Base-by-base conservation (phyloP, 2,888 invertebrate species). In the Rotaria macrura region DNA sequence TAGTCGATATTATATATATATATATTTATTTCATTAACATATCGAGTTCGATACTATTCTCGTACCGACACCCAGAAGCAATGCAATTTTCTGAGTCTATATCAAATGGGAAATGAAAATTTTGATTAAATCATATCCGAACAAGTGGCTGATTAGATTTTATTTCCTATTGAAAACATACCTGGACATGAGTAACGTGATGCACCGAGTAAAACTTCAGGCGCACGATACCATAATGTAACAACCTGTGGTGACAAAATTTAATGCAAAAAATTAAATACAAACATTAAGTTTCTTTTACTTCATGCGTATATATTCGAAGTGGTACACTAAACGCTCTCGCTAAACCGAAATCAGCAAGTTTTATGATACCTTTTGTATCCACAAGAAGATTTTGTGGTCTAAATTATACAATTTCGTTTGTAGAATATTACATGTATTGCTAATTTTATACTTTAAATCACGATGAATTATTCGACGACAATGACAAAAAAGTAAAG, bases 301-400 rank as follows among this genome's bases (percentile, higher is more conserved):
- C 79, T 89, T 91, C 91, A 87, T 91, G 91, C 29, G 91, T 91
- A 87, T 91, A 91, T 9, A 90, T 90, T 85, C 91, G 87, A 85
- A 91, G 89, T 43, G 91, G 91, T 52, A 91, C 90, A 85, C 91
- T 90, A 88, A 91, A 90, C 0, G 91, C 91, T 84, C 91, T 87
- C 17, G 91, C 91, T 38, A 91, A 88, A 85, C 91, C 91, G 89
- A 91, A 91, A 87, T 91, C 91, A 38, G 91, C 91, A 86, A 91
- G 87, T 88, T 91, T 91, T 86, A 91, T 91, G 55, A 89, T 89
- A 47, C 91, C 91, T 85, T 90, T 90, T 86, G 90, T 89, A 88
- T 91, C 91, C 52, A 91, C 91, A 38, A 91, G 89, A 52, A 91
- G 88, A 87, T 91, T 91, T 88, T 91, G 91, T 55, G 91, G 91